Base-by-base conservation (phyloP, 2,113 vertebrate species). In the Meriones unguiculatus region DNA sequence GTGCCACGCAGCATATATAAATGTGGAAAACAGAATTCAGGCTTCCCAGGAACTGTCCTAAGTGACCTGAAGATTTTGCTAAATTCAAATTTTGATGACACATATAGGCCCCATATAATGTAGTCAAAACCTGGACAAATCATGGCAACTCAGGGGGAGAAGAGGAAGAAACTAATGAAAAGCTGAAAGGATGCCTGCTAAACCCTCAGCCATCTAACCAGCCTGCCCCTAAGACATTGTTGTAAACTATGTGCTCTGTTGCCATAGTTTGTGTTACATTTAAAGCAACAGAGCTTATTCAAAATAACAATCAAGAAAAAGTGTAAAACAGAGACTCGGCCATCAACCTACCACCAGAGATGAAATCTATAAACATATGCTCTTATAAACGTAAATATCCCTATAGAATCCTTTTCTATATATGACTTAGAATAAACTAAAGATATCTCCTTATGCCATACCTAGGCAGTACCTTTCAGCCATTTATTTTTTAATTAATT, bases 211-310 rank as follows among this genome's bases (percentile, higher is more conserved):
- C 18, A 20, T 54, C 54, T 76, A 14, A 46, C 17, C 76, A 30
- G 2, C 10, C 5, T 82, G 57, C 46, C 84, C 54, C 75, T 65
- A 28, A 78, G 87, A 54, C 7, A 57, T 2, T 84, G 77, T 54
- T 20, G 0, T 0, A 87, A n/a, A 11, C 28, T 14, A 46, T 20
- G 30, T 17, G 69, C 46, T 91, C 73, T 65, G 72, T 41, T 46
- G 32, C n/a, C 69, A 90, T 0, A 24, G 67, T 64, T 93, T 38
- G 50, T n/a, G 93, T 93, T 59, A 73, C 30, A 15, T 87, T 90
- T 87, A 91, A 94, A 81, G 65, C 28, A 88, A 17, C 67, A 72
- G 57, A 41, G n/a, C 25, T 87, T 73, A 95, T 59, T 89, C 41
- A 87, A 64, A 54, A 28, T 50, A 62, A 84, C 76, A 1, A 22